Evolutionary conservation across 2,888 invertebrate species (phyloP).

Genomic region (Schrankia costaestrigalis): DNA sequence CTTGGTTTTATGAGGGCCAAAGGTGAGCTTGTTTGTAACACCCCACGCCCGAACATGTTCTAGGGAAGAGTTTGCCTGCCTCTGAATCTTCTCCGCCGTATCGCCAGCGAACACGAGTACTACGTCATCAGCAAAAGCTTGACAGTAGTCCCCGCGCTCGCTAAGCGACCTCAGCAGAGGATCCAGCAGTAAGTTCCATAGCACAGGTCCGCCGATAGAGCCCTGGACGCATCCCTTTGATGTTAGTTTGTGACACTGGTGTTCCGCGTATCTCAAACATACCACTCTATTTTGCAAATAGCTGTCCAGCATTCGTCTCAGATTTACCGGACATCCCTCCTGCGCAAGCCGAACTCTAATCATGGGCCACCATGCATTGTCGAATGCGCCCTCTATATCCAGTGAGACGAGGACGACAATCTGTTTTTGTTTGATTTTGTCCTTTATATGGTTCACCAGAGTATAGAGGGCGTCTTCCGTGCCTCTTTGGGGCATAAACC

Average conservation of each 20-base stretch:
- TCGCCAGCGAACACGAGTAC: background rate
- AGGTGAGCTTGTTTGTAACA: conserved; percentile 6
- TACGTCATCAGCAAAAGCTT: background rate
- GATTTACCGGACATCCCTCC: background rate
- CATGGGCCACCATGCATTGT: conserved; percentile 20
- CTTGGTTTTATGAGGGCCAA: conserved; percentile 2
- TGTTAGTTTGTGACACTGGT: background rate
- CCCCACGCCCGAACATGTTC: conserved; percentile 8
- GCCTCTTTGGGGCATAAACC: conserved; percentile 13
- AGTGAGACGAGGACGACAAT: background rate
- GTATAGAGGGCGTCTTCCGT: conserved; percentile 14
- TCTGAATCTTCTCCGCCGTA: conserved; percentile 3
- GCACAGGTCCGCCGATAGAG: background rate
- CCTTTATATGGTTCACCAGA: background rate
- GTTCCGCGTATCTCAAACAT: background rate
- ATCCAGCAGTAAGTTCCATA: background rate
- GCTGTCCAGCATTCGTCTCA: background rate
- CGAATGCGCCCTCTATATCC: conserved; percentile 22
- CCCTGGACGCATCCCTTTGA: background rate
- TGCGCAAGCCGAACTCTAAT: conserved; percentile 1
- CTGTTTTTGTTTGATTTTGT: background rate
- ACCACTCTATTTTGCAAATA: background rate
- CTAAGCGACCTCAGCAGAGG: background rate
- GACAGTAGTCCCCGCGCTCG: background rate
- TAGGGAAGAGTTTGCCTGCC: conserved; percentile 10